Evolutionary conservation across 2,888 invertebrate genomes (phyloP), one percentile per base, ranked within the genome.

Genomic region (Dastarcus helophoroides): DNA sequence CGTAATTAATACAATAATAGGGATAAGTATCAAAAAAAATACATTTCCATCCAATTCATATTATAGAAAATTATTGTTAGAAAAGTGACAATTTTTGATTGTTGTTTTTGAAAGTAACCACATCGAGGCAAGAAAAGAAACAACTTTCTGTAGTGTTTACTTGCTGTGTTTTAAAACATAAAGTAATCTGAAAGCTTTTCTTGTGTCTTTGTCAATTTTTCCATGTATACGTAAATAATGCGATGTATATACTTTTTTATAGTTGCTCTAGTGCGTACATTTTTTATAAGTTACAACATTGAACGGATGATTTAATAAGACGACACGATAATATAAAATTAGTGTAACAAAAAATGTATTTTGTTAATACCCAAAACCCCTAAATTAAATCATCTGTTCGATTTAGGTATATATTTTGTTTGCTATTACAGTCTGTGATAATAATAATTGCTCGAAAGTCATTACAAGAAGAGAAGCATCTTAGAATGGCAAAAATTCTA

Each of bases 401-500:
- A 5, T n/a, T n/a, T n/a, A n/a, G n/a, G n/a, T n/a, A n/a, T n/a
- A n/a, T n/a, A n/a, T 24, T 28, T 33, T 33, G 51, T 53, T 61
- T 60, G 62, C 62, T 61, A 60, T 58, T 55, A 58, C 60, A 58
- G 58, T 61, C 62, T 62, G 62, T 62, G 62, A 62, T 62, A 61
- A 40, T 47, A 50, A 52, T 49, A 51, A 54, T 56, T 54, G 55
- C 54, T 56, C 54, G 53, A 52, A 49, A 51, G 50, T 51, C 49
- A 50, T 50, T 47, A 34, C 37, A n/a, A 43, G 29, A 51, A 43
- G 49, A 48, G 50, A 47, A 48, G 48, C 46, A 43, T 38, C 14
- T 29, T 31, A 32, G 33, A 39, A 31, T 33, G 33, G 35, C 29
- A 34, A 31, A 35, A 31, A 28, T 35, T 32, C 27, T 25, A 22